Base-by-base conservation (phyloP, 2,113 vertebrate genomes). In the Lasiurus borealis region DNA sequence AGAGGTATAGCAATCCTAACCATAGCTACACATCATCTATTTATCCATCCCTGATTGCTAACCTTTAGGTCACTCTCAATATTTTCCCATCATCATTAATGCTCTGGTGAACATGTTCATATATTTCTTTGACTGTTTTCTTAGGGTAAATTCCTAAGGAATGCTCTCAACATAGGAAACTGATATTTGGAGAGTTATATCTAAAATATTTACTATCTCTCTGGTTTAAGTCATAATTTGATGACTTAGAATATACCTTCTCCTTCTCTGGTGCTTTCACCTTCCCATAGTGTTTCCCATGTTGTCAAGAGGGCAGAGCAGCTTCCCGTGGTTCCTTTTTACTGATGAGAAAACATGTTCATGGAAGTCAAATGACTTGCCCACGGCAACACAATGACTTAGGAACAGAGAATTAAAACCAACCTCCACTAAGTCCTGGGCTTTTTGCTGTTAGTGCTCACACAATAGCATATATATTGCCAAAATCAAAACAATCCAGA, bases 401-500 rank as follows among this genome's bases (percentile, higher is more conserved):
- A 31, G 14, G 29, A 66, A 25, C 8, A 71, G 44, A 57, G 34
- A 3, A 27, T 27, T 52, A 44, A 89, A 85, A 77, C 25, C 21
- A 50, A 62, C 18, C 52, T 82, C 4, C n/a, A 18, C 34, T 25
- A 44, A 57, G 27, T 68, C 44, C 34, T 14, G 48, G 46, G 6
- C 14, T 69, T 85, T 88, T 19, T 27, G 48, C 62, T 36, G 13
- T 18, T 16, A 54, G 40, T 62, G 36, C 25, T 88, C 40, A 92
- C 40, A 34, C 6, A 40, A 27, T 31, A 44, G 31, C 18, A 44
- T 6, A 3, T 12, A 3, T 6, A 25, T 10, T 69, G 12, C 52
- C 90, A 57, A 87, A 66, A 21, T 1, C 57, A n/a, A 92, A 85
- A 88, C 72, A 87, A 92, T 52, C 13, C 81, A 80, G 68, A 83